Evolutionary conservation across 2,888 invertebrate genomes (phyloP).

Genomic region (Anthophora plumipes): DNA sequence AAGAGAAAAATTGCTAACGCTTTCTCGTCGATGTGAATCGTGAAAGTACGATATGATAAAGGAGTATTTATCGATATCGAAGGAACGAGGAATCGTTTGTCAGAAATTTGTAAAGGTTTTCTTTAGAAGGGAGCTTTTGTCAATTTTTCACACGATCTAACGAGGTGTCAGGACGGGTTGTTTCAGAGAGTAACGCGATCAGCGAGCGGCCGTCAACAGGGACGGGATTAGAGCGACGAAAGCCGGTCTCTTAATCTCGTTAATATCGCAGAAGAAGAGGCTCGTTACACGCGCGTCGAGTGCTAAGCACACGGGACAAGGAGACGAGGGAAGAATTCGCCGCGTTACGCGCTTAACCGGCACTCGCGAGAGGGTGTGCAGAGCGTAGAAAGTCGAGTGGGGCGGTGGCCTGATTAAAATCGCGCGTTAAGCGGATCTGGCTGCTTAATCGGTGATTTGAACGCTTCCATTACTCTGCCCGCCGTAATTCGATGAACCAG

Average conservation of each 20-base stretch:
- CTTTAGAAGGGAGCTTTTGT: not conserved
- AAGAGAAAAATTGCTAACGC: too few species aligned
- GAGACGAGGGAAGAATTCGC: constrained; percentile 23
- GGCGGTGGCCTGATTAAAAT: constrained; percentile 13
- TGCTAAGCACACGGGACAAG: constrained; percentile 23
- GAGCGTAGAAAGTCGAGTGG: constrained; percentile 2
- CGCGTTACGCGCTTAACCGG: constrained; percentile 9
- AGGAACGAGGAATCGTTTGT: not conserved
- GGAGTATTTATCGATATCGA: too few species aligned
- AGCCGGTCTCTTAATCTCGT: constrained; percentile 54
- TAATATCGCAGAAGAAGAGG: constrained; percentile 59
- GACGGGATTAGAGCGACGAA: constrained; percentile 7
- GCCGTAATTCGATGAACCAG: not conserved
- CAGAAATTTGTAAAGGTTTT: not conserved
- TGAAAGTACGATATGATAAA: too few species aligned
- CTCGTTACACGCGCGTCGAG: constrained; percentile 46
- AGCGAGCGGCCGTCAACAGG: not conserved
- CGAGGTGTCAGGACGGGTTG: not conserved
- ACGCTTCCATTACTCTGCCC: not conserved
- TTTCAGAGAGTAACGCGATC: constrained; percentile 4
- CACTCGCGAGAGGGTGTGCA: constrained; percentile 1
- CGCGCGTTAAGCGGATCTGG: constrained; percentile 2
- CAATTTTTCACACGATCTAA: not conserved
- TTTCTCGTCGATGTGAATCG: too few species aligned
- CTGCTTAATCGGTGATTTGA: constrained; percentile 26